Percentiles rank a stretch among this genome's conserved stretches.
Evolutionary conservation across 1,140 invertebrate genomes (phyloP).

Genomic region (Ceratina japonica): DNA sequence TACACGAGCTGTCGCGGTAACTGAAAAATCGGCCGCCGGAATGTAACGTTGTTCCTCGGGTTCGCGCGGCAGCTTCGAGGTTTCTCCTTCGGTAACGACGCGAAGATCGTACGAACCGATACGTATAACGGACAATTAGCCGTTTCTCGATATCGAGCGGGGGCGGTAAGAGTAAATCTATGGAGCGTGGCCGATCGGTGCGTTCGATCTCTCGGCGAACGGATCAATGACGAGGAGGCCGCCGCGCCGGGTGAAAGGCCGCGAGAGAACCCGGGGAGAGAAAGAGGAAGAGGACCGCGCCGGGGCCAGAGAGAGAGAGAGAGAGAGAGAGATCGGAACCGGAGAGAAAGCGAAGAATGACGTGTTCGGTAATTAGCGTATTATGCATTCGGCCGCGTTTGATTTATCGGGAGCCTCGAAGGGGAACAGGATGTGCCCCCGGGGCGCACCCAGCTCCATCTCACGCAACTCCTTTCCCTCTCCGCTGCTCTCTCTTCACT

Average conservation of each 20-base stretch:
- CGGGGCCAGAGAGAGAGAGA: constrained; percentile 1
- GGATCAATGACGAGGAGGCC: not conserved
- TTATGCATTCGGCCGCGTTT: constrained; percentile 67
- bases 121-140: constrained; percentile 61
- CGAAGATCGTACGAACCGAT: constrained; percentile 52
- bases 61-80: constrained; percentile 29
- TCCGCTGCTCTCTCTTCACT: constrained; percentile 20
- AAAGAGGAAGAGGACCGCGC: not conserved
- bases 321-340: constrained; percentile 12
- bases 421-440: constrained; percentile 66
- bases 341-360: constrained; percentile 60
- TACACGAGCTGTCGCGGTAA: not conserved
- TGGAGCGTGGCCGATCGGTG: constrained; percentile 49
- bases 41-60: constrained; percentile 13
- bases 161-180: constrained; percentile 55
- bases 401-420: constrained; percentile 65
- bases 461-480: constrained; percentile 61
- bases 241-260: constrained; percentile 21
- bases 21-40: constrained; percentile 4
- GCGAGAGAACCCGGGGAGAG: not conserved
- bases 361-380: constrained; percentile 67
- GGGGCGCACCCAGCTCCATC: constrained; percentile 67
- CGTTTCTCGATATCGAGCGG: constrained; percentile 62
- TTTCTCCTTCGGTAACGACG: constrained; percentile 36
- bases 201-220: constrained; percentile 30